Evolutionary conservation across 1,140 invertebrate species (phyloP).

Genomic region (Bombyx mandarina): DNA sequence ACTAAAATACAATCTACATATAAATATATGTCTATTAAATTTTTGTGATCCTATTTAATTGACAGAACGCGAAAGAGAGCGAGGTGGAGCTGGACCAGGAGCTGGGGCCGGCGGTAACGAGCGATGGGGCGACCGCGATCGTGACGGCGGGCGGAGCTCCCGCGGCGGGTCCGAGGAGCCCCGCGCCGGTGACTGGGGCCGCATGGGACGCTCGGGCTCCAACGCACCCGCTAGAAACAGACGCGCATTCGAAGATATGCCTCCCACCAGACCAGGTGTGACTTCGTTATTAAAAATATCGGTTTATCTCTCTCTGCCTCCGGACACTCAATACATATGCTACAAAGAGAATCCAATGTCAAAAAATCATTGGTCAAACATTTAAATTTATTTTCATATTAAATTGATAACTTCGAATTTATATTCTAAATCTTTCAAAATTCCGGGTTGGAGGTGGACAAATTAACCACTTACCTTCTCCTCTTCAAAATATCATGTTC

Average conservation of each 20-base stretch:
- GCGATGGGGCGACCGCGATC: constrained; percentile 46
- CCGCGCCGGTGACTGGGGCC: constrained; percentile 55
- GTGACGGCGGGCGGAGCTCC: constrained; percentile 38
- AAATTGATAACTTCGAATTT: too few species aligned
- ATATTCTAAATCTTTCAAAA: too few species aligned
- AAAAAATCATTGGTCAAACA: too few species aligned
- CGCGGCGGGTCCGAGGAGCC: constrained; percentile 54
- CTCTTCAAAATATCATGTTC: too few species aligned
- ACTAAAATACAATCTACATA: too few species aligned
- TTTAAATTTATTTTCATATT: too few species aligned
- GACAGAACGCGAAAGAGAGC: constrained; percentile 38
- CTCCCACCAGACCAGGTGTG: constrained; percentile 45
- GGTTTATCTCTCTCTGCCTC: too few species aligned
- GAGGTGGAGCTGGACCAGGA: constrained; percentile 39
- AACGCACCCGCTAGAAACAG: constrained; percentile 62
- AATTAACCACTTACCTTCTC: too few species aligned
- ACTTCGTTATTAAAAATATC: too few species aligned
- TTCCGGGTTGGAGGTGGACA: too few species aligned
- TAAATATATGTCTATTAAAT: background rate
- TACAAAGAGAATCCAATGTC: too few species aligned
- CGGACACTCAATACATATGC: too few species aligned
- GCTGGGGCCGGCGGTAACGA: constrained; percentile 45
- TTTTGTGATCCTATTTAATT: background rate
- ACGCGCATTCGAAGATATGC: constrained; percentile 59
- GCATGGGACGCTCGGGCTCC: constrained; percentile 63